Percentiles rank a stretch among this genome's conserved stretches.
phyloP scores from a whole-genome alignment of 1,140 invertebrate genomes.

The Melanaphis sacchari region DNA sequence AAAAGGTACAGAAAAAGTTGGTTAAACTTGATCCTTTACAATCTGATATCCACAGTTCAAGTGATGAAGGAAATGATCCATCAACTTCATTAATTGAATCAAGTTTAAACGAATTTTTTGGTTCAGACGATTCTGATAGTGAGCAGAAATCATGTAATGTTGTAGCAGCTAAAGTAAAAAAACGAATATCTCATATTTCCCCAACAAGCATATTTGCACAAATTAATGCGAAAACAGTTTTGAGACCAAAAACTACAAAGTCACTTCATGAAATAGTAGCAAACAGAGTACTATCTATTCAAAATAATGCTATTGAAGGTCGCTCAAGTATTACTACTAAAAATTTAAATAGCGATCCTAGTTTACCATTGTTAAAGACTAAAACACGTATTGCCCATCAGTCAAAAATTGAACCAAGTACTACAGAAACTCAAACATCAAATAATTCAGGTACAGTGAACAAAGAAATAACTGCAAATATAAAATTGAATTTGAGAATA shows the following conservation, averaged over 20 bases:
- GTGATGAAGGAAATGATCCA: slow-evolving; percentile 14
- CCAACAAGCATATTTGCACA: slow-evolving; percentile 26
- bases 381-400: slow-evolving; percentile 46
- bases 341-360: background rate
- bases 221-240: slow-evolving; percentile 39
- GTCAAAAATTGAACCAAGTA: slow-evolving; percentile 8
- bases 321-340: background rate
- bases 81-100: background rate
- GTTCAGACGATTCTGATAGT: slow-evolving; percentile 24
- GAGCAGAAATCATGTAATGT: slow-evolving; percentile 38
- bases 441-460: background rate
- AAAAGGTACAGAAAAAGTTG: slow-evolving; percentile 42
- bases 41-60: background rate
- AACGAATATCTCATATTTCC: slow-evolving; percentile 56
- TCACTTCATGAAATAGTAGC: slow-evolving; percentile 45
- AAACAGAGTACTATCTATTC: slow-evolving; percentile 29
- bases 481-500: slow-evolving; percentile 40
- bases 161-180: slow-evolving; percentile 46
- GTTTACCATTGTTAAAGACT: slow-evolving; percentile 6
- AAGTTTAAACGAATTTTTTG: slow-evolving; percentile 12
- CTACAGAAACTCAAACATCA: background rate
- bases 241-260: slow-evolving; percentile 16
- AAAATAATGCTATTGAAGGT: background rate
- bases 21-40: background rate
- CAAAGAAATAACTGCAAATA: background rate